Conservation (phyloP, 2,113 vertebrate species). For the Elephas maximus region DNA sequence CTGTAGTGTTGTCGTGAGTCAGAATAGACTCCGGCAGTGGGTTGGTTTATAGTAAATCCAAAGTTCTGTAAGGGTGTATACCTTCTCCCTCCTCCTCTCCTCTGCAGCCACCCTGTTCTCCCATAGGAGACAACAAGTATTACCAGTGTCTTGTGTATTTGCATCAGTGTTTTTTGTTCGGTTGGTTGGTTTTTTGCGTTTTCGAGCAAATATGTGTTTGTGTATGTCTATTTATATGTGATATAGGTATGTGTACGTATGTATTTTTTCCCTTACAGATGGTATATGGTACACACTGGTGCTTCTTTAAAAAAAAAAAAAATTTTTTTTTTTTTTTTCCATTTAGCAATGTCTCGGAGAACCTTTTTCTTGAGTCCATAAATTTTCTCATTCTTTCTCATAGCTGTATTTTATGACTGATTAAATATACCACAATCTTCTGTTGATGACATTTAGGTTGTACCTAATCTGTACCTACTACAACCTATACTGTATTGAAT, state of each 20-base stretch:
- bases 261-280: neutral
- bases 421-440: neutral
- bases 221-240: neutral
- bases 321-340: conserved; percentile 56
- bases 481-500: neutral
- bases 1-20: too few species aligned
- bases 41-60: neutral
- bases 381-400: neutral
- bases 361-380: neutral
- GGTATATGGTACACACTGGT: neutral
- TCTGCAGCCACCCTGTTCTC: neutral
- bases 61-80: neutral
- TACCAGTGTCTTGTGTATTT: conserved; percentile 17
- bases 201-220: conserved; percentile 8
- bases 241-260: neutral
- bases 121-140: neutral
- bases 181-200: neutral
- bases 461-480: neutral
- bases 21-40: too few species aligned
- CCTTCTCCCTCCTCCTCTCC: too few species aligned
- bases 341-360: neutral
- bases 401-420: conserved; percentile 19
- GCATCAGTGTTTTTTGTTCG: neutral
- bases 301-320: neutral
- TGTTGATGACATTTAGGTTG: neutral